A percentile compares a stretch with the other conserved stretches of the same genome.
phyloP scores from a whole-genome alignment of 1,140 invertebrate species.

The Drosophila parabipectinata region DNA sequence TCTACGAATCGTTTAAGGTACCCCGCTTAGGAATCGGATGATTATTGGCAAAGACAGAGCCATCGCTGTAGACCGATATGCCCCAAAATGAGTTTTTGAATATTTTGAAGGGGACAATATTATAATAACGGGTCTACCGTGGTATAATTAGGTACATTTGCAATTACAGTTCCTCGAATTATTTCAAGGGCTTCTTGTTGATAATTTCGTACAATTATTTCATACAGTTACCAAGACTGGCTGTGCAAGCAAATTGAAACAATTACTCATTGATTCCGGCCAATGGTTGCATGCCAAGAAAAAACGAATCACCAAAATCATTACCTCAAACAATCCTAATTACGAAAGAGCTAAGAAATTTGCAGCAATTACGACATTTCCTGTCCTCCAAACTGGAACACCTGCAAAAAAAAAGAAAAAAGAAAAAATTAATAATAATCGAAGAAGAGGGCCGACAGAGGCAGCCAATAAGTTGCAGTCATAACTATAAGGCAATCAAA shows the following conservation, averaged over 20 bases:
- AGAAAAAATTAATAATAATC: conserved; percentile 49
- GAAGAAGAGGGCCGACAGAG: conserved; percentile 10
- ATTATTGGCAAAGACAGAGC: background rate
- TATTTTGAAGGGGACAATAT: background rate
- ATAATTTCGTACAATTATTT: conserved; percentile 25
- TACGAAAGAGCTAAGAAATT: conserved; percentile 60
- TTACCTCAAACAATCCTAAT: conserved; percentile 55
- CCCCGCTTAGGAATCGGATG: background rate
- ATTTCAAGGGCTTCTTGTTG: conserved; percentile 1
- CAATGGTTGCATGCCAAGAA: conserved; percentile 38
- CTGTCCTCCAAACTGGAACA: conserved; percentile 50
- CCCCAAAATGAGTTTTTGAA: too few species aligned
- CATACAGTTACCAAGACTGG: conserved; percentile 20
- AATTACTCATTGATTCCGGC: conserved; percentile 43
- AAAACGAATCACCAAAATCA: conserved; percentile 37
- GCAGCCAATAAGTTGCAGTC: conserved; percentile 38
- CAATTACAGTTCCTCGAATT: background rate
- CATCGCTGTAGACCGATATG: too few species aligned
- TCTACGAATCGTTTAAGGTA: background rate
- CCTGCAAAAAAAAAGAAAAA: conserved; percentile 31
- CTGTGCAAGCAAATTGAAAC: conserved; percentile 28
- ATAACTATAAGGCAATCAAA: conserved; percentile 44
- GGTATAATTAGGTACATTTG: too few species aligned
- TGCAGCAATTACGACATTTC: conserved; percentile 66
- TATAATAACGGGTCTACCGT: too few species aligned